These are phyloP conservation scores for Cancer borealis DNA, from an alignment of 2,888 invertebrate species.

Conservation along the genomic window DNA sequence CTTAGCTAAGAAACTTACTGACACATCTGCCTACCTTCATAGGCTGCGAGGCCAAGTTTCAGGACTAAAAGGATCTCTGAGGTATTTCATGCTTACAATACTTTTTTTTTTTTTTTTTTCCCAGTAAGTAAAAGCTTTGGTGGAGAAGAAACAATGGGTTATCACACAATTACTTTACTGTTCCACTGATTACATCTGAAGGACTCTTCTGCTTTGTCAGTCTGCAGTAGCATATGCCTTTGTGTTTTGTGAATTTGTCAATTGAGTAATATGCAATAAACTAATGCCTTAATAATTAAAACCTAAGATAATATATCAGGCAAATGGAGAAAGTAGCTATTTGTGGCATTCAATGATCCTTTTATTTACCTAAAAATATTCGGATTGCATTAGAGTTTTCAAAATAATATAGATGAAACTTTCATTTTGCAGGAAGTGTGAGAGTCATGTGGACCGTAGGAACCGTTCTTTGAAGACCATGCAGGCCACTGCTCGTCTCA, in stretches of 20 bases:
- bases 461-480: conserved; percentile 54
- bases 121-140: background rate
- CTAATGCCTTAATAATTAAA: too few relatives aligned
- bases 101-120: too few relatives aligned
- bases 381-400: background rate
- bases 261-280: too few relatives aligned
- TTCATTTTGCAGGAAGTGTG: conserved; percentile 52
- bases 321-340: too few relatives aligned
- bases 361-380: background rate
- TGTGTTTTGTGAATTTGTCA: too few relatives aligned
- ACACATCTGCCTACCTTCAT: conserved; percentile 57
- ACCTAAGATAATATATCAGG: too few relatives aligned
- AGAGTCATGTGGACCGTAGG: conserved; percentile 51
- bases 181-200: too few relatives aligned
- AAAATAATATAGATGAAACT: background rate
- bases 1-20: conserved; percentile 67
- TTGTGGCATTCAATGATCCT: too few relatives aligned
- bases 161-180: background rate
- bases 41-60: conserved; percentile 64
- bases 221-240: too few relatives aligned
- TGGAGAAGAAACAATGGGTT: background rate
- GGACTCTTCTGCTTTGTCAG: too few relatives aligned
- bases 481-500: conserved; percentile 45
- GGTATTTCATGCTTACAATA: conserved; percentile 47
- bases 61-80: conserved; percentile 66